Percentiles rank a stretch among this genome's conserved stretches.
Evolutionary conservation across 2,888 invertebrate species (phyloP).

Genomic region (Tipula unca): DNA sequence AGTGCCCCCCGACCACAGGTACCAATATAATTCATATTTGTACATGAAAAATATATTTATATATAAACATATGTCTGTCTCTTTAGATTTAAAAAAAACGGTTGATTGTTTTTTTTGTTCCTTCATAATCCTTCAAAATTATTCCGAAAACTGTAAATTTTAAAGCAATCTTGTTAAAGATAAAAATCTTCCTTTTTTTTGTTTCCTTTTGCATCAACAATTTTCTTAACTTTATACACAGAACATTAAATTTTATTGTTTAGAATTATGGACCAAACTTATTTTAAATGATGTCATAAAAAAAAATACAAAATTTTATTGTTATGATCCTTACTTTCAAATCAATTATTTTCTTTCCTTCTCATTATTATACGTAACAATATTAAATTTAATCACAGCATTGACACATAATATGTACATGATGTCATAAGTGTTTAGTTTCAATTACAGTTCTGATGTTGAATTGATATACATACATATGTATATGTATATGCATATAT

Average conservation of each 20-base stretch:
- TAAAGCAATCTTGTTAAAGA: neutral
- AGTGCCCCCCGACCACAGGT: too few species aligned
- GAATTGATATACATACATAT: neutral
- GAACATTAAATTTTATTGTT: conserved; percentile 8
- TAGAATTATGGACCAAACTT: conserved; percentile 8
- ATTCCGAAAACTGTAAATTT: neutral
- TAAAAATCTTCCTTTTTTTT: neutral
- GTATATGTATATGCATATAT: too few species aligned
- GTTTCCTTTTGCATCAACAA: neutral
- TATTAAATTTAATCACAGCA: neutral
- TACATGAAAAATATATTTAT: too few species aligned
- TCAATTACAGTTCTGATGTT: neutral
- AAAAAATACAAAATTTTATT: neutral
- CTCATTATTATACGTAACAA: neutral
- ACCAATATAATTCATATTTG: too few species aligned
- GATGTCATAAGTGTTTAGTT: neutral
- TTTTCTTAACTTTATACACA: conserved; percentile 3
- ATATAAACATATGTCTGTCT: neutral
- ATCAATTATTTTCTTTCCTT: neutral
- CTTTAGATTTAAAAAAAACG: neutral
- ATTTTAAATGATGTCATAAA: neutral
- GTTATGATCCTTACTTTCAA: neutral
- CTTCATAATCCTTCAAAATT: neutral
- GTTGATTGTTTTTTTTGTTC: neutral
- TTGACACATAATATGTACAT: neutral